Evolutionary conservation across 2,888 invertebrate genomes (phyloP).

Genomic region (Phyllotreta striolata): DNA sequence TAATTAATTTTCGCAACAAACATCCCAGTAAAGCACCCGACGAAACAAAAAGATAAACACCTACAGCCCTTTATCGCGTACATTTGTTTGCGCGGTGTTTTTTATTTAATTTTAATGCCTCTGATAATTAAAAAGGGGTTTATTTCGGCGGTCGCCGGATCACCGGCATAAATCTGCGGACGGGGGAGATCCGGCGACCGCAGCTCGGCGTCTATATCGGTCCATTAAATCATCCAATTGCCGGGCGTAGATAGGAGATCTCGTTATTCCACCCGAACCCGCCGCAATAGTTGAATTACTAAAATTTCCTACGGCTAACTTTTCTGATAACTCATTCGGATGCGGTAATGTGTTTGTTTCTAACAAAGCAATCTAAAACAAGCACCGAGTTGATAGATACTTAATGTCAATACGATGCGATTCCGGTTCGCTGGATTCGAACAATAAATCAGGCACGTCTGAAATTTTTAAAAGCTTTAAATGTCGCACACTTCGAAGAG

Average conservation of each 20-base stretch:
- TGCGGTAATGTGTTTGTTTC: too few relatives aligned
- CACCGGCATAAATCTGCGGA: slow-evolving; percentile 35
- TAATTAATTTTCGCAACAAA: slow-evolving; percentile 23
- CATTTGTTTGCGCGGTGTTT: slow-evolving; percentile 28
- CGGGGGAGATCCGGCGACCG: slow-evolving; percentile 50
- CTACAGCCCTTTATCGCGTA: slow-evolving; percentile 26
- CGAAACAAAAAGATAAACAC: slow-evolving; percentile 28
- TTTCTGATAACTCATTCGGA: too few relatives aligned
- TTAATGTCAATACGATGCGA: too few relatives aligned
- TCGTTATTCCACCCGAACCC: slow-evolving; percentile 32
- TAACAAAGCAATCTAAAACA: too few relatives aligned
- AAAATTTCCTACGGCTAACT: too few relatives aligned
- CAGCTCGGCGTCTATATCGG: slow-evolving; percentile 55
- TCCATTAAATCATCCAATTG: slow-evolving; percentile 59
- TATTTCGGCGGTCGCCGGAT: slow-evolving; percentile 27
- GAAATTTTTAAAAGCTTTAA: too few relatives aligned
- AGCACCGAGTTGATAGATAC: too few relatives aligned
- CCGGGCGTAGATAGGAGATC: slow-evolving; percentile 57
- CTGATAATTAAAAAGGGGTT: slow-evolving; percentile 55
- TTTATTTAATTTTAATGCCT: slow-evolving; percentile 46
- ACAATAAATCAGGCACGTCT: too few relatives aligned
- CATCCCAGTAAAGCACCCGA: slow-evolving; percentile 12
- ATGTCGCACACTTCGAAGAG: too few relatives aligned
- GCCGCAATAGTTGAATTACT: too few relatives aligned
- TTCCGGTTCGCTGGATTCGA: too few relatives aligned